Conservation (phyloP, 2,113 vertebrate genomes). For the Myiopsitta monachus region DNA sequence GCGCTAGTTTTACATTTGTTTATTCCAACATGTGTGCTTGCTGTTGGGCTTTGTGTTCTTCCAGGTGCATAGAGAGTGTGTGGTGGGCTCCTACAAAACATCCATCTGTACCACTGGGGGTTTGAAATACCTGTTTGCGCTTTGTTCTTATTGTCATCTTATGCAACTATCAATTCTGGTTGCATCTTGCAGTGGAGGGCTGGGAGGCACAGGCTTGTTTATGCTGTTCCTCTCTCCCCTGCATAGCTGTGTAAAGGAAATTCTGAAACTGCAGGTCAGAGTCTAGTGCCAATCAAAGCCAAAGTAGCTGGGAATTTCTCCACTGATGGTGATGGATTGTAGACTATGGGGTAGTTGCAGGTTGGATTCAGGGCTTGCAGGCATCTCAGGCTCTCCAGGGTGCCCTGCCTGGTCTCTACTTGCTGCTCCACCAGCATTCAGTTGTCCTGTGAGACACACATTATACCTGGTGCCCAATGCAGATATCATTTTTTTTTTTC, state of each 20-base stretch:
- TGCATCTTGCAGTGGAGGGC: background rate
- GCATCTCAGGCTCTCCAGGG: background rate
- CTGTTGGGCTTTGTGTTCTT: background rate
- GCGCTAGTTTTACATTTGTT: background rate
- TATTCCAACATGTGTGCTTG: background rate
- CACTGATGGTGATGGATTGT: background rate
- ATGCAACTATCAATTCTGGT: background rate
- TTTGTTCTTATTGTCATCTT: background rate
- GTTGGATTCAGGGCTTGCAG: background rate
- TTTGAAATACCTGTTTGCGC: background rate
- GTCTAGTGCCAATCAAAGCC: background rate
- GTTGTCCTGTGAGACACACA: background rate
- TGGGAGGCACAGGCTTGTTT: background rate
- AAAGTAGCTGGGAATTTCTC: background rate
- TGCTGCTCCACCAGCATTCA: background rate
- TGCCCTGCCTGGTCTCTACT: background rate
- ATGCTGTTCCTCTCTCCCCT: background rate
- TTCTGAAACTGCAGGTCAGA: background rate
- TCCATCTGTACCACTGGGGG: background rate
- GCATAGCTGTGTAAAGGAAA: background rate
- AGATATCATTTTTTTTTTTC: background rate
- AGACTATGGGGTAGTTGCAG: rapidly evolving
- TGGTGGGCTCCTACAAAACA: background rate
- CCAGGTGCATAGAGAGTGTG: background rate
- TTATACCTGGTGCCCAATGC: background rate